Evolutionary conservation across 2,888 invertebrate species (phyloP).

Genomic region (Drosophila melanosoma): DNA sequence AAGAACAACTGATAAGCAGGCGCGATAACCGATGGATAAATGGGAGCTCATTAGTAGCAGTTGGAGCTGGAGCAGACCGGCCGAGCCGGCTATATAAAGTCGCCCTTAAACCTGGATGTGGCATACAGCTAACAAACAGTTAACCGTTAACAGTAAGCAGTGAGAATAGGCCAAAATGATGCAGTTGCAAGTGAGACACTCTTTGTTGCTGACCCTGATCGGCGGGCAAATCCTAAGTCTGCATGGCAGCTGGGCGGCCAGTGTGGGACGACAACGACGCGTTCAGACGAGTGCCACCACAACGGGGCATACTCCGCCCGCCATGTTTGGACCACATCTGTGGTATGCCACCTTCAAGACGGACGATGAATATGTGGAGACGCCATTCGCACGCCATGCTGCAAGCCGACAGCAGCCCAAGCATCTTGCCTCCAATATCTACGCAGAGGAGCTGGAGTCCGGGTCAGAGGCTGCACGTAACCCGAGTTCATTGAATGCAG

Average conservation of each 20-base stretch:
- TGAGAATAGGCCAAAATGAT: not conserved
- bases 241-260: constrained; percentile 17
- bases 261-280: constrained; percentile 31
- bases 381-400: constrained; percentile 7
- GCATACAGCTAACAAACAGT: constrained; percentile 28
- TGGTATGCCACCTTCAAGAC: constrained; percentile 30
- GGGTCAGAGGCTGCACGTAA: not conserved
- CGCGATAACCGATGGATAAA: constrained; percentile 63
- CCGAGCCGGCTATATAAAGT: constrained; percentile 35
- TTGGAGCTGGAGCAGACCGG: not conserved
- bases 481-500: not conserved
- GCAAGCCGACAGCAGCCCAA: constrained; percentile 8
- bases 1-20: constrained; percentile 53
- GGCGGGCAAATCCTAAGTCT: not conserved
- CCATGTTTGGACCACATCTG: constrained; percentile 23
- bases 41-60: constrained; percentile 61
- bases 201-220: constrained; percentile 24
- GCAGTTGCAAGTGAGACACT: constrained; percentile 11
- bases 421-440: not conserved
- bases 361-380: constrained; percentile 43
- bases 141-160: not conserved
- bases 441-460: constrained; percentile 11
- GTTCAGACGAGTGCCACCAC: constrained; percentile 32
- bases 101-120: not conserved
- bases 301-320: constrained; percentile 10